phyloP scores from a whole-genome alignment of 2,888 invertebrate species.

The Heliconius ismenius region DNA sequence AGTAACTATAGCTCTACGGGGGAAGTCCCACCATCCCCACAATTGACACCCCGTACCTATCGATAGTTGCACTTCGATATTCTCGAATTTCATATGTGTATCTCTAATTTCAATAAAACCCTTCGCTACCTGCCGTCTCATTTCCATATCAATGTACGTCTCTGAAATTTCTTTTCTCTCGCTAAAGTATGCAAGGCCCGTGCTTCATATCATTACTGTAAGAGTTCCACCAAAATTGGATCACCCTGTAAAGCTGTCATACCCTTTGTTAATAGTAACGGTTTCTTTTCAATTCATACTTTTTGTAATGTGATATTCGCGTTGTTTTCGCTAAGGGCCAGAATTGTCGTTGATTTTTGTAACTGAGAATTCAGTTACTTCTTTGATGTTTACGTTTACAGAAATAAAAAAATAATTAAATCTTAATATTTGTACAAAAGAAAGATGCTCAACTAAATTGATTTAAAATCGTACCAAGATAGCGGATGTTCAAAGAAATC shows the following conservation, averaged over 20 bases:
- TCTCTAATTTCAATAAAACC: conserved; percentile 80
- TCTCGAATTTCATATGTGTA: conserved; percentile 71
- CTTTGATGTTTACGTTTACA: background rate
- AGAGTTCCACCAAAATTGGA: conserved; percentile 77
- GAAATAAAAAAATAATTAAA: background rate
- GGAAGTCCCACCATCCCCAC: conserved; percentile 41
- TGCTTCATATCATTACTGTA: conserved; percentile 79
- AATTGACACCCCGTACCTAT: conserved; percentile 40
- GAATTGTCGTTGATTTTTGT: conserved; percentile 69
- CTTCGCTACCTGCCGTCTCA: conserved; percentile 76
- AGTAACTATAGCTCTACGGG: background rate
- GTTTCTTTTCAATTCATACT: conserved; percentile 79
- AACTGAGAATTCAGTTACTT: conserved; percentile 66
- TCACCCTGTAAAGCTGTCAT: conserved; percentile 75
- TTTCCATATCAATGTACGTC: conserved; percentile 80
- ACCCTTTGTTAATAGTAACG: conserved; percentile 80
- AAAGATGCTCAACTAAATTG: background rate
- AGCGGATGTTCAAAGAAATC: conserved; percentile 52
- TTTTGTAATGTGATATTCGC: conserved; percentile 78
- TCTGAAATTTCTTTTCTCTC: conserved; percentile 76
- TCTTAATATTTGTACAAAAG: background rate
- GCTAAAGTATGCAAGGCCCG: conserved; percentile 78
- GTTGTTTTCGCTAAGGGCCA: conserved; percentile 77
- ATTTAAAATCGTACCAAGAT: conserved; percentile 1
- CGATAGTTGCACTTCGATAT: conserved; percentile 43